Conservation (phyloP, 2,797 vertebrate species). For the Lophotriccus pileatus region DNA sequence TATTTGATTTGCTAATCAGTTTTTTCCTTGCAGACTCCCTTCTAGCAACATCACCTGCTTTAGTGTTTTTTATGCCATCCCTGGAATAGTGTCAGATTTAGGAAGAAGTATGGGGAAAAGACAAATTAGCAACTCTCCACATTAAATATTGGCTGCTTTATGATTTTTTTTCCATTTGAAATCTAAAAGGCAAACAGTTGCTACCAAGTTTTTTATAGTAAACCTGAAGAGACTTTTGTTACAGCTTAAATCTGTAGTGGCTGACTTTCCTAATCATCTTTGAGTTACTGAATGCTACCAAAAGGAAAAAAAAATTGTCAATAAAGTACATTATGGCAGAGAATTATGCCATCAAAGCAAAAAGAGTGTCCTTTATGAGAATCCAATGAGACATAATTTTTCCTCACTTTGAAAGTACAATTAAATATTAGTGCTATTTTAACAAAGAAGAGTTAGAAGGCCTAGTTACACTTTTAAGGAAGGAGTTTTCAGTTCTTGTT, state of each 20-base stretch:
- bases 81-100: background rate
- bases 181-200: background rate
- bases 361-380: background rate
- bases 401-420: background rate
- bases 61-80: background rate
- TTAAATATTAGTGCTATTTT: background rate
- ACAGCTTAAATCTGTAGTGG: background rate
- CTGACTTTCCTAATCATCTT: background rate
- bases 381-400: background rate
- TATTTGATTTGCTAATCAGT: background rate
- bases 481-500: background rate
- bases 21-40: background rate
- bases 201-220: slow-evolving; percentile 16
- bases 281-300: background rate
- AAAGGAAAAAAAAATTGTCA: slow-evolving; percentile 14
- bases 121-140: background rate
- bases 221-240: background rate
- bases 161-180: slow-evolving; percentile 15
- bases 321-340: background rate
- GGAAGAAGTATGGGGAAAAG: background rate
- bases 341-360: background rate
- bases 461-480: background rate
- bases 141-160: background rate
- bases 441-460: background rate
- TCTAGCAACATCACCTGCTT: background rate